Evolutionary conservation across 2,797 vertebrate species (phyloP).

Genomic region (Hirundo rustica): DNA sequence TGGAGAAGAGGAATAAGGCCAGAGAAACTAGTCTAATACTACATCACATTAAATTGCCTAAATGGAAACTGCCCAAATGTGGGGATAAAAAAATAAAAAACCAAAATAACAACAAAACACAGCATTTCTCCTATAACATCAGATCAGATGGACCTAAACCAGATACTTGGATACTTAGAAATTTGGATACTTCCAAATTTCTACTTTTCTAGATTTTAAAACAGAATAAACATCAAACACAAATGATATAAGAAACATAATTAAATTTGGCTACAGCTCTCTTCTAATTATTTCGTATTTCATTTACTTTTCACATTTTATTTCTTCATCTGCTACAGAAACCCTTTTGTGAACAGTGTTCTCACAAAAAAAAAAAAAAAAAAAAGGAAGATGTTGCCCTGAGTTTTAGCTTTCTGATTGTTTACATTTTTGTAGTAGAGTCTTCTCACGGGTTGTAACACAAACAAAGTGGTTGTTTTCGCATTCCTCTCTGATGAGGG

Average conservation of each 20-base stretch:
- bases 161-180: no score
- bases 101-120: not conserved
- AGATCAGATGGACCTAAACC: not conserved
- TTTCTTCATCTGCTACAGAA: not conserved
- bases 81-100: not conserved
- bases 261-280: not conserved
- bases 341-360: not conserved
- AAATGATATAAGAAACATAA: not conserved
- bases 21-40: not conserved
- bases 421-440: no score
- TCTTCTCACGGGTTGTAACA: no score
- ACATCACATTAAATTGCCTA: not conserved
- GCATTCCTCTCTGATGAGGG: no score
- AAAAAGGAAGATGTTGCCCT: no score
- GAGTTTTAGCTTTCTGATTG: no score
- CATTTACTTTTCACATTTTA: not conserved
- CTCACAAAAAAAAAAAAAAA: not conserved
- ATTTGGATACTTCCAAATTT: not conserved
- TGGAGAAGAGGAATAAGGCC: not conserved
- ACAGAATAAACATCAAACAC: not conserved
- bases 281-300: not conserved
- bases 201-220: not conserved
- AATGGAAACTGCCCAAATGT: not conserved
- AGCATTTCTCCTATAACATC: not conserved
- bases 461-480: no score